Base-by-base conservation (phyloP, 1,140 invertebrate species). In the Nebria ingens region DNA sequence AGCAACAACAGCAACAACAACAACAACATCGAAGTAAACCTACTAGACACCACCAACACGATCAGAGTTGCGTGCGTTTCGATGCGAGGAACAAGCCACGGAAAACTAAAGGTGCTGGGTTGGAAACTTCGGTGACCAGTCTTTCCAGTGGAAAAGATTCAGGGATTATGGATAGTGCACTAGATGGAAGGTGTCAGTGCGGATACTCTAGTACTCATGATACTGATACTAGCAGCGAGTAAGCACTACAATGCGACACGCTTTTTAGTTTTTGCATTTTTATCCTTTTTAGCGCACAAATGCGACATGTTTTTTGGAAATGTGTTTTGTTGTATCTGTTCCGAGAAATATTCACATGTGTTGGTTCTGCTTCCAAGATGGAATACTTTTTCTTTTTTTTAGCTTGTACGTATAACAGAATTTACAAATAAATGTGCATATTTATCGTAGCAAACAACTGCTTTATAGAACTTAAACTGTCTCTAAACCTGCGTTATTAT, bases 141-240 rank as follows among this genome's bases (percentile, higher is more conserved):
- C 74, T 88, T 58, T 89, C 87, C 56, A 87, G 85, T 63, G 84
- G 85, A 15, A 82, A 86, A 66, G 86, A 89, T 72, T 88, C 85
- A 4, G 87, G 86, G 25, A 86, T 89, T 59, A 82, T 79, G 40
- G 74, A 83, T 62, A 73, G 64, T 13, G 59, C 63, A 9, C 6
- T 63, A 2, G 22, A 53, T 53, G 61, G 75, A 62, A 66, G 80
- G 63, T 82, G 85, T 69, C 76, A 81, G 59, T 81, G 84, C 70
- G 77, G 82, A 60, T 78, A 84, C 64, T 81, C 83, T 62, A 79
- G 78, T 51, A 77, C 77, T 23, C 81, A 81, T 59, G 81, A 80
- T 12, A 82, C 80, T 2, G 81, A 79, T 56, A 82, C 82, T 58
- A 83, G 81, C 68, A 84, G 81, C 74, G 83, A 83, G 83, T 85